phyloP scores from a whole-genome alignment of 2,888 invertebrate species.

The Osmoderma eremita region DNA sequence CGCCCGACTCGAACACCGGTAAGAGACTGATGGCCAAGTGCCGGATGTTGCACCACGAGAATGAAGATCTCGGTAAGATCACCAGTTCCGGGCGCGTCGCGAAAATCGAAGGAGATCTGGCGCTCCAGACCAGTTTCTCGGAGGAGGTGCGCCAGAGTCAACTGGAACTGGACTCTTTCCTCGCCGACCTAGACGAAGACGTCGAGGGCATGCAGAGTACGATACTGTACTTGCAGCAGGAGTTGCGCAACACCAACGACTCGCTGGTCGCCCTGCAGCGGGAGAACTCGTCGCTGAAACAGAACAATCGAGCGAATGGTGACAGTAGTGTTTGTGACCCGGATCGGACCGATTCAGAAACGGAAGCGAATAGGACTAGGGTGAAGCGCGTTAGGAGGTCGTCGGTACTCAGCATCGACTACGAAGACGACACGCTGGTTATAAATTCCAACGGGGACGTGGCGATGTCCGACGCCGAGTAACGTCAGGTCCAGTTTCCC shows the following conservation, averaged over 20 bases:
- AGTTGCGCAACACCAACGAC: conserved; percentile 85
- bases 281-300: conserved; percentile 63
- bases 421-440: conserved; percentile 79
- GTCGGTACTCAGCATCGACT: conserved; percentile 77
- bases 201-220: conserved; percentile 99
- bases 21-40: conserved; percentile 98
- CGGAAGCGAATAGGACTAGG: conserved; percentile 63
- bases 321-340: conserved; percentile 59
- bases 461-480: conserved; percentile 63
- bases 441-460: conserved; percentile 76
- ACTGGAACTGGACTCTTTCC: conserved; percentile 94
- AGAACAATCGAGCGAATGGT: conserved; percentile 54
- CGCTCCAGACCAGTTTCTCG: conserved; percentile 93
- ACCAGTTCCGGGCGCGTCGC: conserved; percentile 95
- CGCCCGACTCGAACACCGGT: conserved; percentile 98
- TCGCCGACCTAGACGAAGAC: conserved; percentile 96
- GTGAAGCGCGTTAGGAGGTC: conserved; percentile 77
- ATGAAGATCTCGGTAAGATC: conserved; percentile 96
- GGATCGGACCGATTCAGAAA: conserved; percentile 64
- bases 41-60: conserved; percentile 92
- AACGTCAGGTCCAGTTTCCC: conserved; percentile 37
- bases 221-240: conserved; percentile 92
- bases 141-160: conserved; percentile 97
- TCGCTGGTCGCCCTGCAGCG: conserved; percentile 68
- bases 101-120: conserved; percentile 94